A percentile compares a stretch with the other conserved stretches of the same genome.
Conservation (phyloP, 2,797 vertebrate species). For the Liparis tanakae region DNA sequence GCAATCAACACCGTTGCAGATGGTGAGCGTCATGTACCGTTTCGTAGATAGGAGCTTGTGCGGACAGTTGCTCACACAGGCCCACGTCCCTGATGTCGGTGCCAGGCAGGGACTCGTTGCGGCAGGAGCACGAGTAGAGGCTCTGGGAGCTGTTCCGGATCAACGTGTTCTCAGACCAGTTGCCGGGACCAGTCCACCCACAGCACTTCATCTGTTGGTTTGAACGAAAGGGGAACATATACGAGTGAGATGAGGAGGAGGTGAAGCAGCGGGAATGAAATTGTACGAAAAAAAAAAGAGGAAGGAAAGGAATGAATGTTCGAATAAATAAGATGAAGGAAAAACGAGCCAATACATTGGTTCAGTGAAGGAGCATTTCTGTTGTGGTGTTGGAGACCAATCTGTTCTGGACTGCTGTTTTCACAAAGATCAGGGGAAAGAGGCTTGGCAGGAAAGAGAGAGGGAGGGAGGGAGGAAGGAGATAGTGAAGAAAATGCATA, state of each 20-base stretch:
- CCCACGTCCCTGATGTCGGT: slow-evolving; percentile 42
- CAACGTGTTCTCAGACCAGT: slow-evolving; percentile 87
- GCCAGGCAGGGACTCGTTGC: slow-evolving; percentile 61
- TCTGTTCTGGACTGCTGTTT: slow-evolving; percentile 40
- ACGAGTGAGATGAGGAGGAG: neutral
- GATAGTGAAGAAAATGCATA: slow-evolving; percentile 15
- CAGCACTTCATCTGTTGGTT: slow-evolving; percentile 87
- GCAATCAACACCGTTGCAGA: neutral
- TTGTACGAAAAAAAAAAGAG: neutral
- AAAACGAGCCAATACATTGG: slow-evolving; percentile 25
- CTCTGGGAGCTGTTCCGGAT: slow-evolving; percentile 76
- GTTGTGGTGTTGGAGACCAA: slow-evolving; percentile 13
- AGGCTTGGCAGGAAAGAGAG: slow-evolving; percentile 33
- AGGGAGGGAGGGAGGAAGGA: slow-evolving; percentile 15
- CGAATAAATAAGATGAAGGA: slow-evolving; percentile 1
- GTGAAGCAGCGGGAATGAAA: neutral
- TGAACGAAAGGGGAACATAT: slow-evolving; percentile 1
- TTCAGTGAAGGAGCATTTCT: slow-evolving; percentile 2
- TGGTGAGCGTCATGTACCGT: slow-evolving; percentile 71
- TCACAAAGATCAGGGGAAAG: slow-evolving; percentile 30
- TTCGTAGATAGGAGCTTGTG: slow-evolving; percentile 74
- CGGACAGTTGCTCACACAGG: slow-evolving; percentile 75
- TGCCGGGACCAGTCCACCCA: slow-evolving; percentile 87
- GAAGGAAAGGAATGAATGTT: neutral
- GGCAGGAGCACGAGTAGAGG: slow-evolving; percentile 89